A percentile compares a stretch with the other conserved stretches of the same genome.
Conservation (phyloP, 1,140 invertebrate genomes). For the Archegozetes longisetosus region DNA sequence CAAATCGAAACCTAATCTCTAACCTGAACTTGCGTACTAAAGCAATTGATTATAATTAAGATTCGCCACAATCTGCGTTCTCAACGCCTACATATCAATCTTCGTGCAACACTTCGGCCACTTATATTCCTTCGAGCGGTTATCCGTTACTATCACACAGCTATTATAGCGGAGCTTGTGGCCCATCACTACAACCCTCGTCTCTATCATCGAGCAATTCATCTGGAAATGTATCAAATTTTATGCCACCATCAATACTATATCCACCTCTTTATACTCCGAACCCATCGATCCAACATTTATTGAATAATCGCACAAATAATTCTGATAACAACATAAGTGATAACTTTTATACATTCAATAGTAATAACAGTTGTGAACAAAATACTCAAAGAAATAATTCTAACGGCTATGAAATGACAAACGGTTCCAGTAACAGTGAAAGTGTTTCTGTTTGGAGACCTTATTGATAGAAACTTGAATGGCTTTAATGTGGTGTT, state of each 20-base stretch:
- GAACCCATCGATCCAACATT: background rate
- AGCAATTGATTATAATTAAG: no score
- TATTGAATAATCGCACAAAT: background rate
- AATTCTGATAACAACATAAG: background rate
- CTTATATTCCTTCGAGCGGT: background rate
- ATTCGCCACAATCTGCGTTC: no score
- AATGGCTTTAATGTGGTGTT: no score
- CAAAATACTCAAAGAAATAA: background rate
- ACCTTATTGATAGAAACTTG: background rate
- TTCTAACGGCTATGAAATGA: no score
- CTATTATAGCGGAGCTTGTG: background rate
- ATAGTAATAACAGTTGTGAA: background rate
- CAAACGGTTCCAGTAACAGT: background rate
- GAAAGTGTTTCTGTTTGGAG: background rate
- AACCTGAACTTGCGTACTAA: no score
- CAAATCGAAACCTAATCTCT: no score
- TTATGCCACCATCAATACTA: background rate
- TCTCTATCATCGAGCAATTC: background rate
- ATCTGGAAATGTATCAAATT: background rate
- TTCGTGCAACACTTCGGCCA: background rate
- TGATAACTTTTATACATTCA: background rate
- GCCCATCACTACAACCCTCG: background rate
- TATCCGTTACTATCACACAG: background rate
- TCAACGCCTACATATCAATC: background rate
- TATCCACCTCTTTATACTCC: background rate